A percentile compares a stretch with the other conserved stretches of the same genome.
Evolutionary conservation across 2,888 invertebrate genomes (phyloP).

Genomic region (Idaea dimidiata): DNA sequence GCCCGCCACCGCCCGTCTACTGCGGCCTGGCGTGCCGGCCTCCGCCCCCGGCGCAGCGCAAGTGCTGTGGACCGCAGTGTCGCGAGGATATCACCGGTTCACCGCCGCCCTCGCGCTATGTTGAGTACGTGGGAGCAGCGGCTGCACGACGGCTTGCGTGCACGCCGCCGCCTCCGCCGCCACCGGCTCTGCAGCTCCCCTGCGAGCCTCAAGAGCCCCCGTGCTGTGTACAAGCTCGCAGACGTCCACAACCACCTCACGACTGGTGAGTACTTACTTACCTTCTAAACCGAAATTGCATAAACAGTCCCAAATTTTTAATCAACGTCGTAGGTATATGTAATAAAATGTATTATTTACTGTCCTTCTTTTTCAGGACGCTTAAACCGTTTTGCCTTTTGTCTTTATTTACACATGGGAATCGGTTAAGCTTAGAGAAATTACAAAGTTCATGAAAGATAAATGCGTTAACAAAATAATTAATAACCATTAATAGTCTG

Average conservation of each 20-base stretch:
- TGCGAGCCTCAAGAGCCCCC: slow-evolving; percentile 76
- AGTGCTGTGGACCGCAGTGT: slow-evolving; percentile 73
- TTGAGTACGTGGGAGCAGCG: slow-evolving; percentile 84
- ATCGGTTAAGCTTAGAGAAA: too few relatives aligned
- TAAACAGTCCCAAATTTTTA: not conserved
- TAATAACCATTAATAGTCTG: too few relatives aligned
- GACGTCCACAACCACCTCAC: slow-evolving; percentile 80
- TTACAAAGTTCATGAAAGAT: too few relatives aligned
- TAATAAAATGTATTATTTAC: too few relatives aligned
- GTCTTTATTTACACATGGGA: too few relatives aligned
- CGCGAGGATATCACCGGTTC: slow-evolving; percentile 69
- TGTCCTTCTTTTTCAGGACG: too few relatives aligned
- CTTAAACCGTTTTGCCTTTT: not conserved
- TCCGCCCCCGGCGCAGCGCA: slow-evolving; percentile 62
- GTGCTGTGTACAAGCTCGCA: slow-evolving; percentile 80
- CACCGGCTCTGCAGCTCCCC: slow-evolving; percentile 72
- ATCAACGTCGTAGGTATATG: not conserved
- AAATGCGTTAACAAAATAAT: too few relatives aligned
- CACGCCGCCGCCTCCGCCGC: slow-evolving; percentile 75
- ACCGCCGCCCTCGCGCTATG: slow-evolving; percentile 74
- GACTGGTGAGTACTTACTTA: slow-evolving; percentile 74
- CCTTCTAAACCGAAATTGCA: too few relatives aligned
- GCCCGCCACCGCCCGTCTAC: slow-evolving; percentile 77
- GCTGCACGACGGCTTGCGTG: slow-evolving; percentile 81
- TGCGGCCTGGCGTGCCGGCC: slow-evolving; percentile 76